These are phyloP conservation scores for Hypsibius dujardini DNA, from an alignment of 1,140 invertebrate species.

Conservation along the genomic window DNA sequence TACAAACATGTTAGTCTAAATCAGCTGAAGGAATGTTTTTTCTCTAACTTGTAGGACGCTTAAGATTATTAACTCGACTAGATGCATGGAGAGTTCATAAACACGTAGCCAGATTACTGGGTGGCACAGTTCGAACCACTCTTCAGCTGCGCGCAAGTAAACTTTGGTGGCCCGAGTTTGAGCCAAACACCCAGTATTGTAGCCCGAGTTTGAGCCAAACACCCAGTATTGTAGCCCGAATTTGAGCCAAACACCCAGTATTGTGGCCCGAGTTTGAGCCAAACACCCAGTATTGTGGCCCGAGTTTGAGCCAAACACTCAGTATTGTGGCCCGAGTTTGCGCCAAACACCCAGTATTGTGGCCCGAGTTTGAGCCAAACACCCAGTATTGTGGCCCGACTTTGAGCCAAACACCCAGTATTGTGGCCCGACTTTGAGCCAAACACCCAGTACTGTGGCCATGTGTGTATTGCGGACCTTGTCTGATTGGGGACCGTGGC, in stretches of 20 bases:
- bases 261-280: too few relatives aligned
- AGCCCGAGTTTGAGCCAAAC: too few relatives aligned
- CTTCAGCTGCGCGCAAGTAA: not conserved
- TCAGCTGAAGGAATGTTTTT: not conserved
- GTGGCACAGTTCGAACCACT: not conserved
- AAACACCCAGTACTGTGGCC: not conserved
- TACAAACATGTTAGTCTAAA: not conserved
- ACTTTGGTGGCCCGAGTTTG: too few relatives aligned
- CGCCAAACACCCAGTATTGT: constrained; percentile 17
- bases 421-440: too few relatives aligned
- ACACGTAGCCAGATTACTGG: not conserved
- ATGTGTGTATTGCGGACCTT: constrained; percentile 27
- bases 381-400: too few relatives aligned
- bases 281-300: too few relatives aligned
- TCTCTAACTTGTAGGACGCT: not conserved
- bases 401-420: too few relatives aligned
- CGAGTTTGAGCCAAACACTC: not conserved
- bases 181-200: too few relatives aligned
- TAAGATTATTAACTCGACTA: not conserved
- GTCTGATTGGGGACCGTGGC: constrained; percentile 25
- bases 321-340: constrained; percentile 15
- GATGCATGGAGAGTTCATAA: too few relatives aligned
- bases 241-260: too few relatives aligned
- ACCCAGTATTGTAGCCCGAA: too few relatives aligned
- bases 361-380: not conserved